Evolutionary conservation across 2,888 invertebrate species (phyloP), one percentile per base, ranked within the genome.

Genomic region (Ochropleura leucogaster): DNA sequence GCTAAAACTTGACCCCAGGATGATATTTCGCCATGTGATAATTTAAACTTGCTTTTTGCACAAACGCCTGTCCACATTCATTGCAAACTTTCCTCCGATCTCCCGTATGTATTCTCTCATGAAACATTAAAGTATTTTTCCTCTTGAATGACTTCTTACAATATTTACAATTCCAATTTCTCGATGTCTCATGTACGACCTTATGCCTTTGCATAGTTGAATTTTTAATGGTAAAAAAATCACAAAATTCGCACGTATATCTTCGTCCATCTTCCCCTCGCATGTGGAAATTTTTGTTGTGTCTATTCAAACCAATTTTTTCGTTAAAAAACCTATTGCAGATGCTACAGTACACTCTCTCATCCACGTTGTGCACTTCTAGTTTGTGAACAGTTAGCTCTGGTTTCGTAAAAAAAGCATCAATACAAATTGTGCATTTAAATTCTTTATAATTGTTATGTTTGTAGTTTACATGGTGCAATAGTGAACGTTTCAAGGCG

Each of bases 1-100:
- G 44, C 83, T 87, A 94, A 86, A 90, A 95, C 55, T 92, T 92
- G 1, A 95, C 94, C n/a, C 90, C 93, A 0, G 96, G 95, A 77
- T 96, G 95, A 68, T 96, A 93, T 65, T 95, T 96, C 0, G 92
- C 86, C 96, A 96, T 95, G 59, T 96, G 95, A 79, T 95, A 95
- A 79, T 96, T 96, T 76, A 95, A 82, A 77, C 96, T 96, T 0
- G 96, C 94, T 79, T 96, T 96, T 80, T 96, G 95, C 0, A 95
- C 95, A 74, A 96, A 96, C 47, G 95, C 94, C 74, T 96, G 95
- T 0, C 94, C 92, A 65, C 96, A 96, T 0, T 91, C 90, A 0
- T 80, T 83, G 74, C 96, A 96, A 0, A 94, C 91, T 74, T 95
- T 95, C 76, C 93, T 87, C 63, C 92, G 87, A 46, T 96, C 96